Evolutionary conservation across 2,113 vertebrate species (phyloP).

Genomic region (Jaculus jaculus): DNA sequence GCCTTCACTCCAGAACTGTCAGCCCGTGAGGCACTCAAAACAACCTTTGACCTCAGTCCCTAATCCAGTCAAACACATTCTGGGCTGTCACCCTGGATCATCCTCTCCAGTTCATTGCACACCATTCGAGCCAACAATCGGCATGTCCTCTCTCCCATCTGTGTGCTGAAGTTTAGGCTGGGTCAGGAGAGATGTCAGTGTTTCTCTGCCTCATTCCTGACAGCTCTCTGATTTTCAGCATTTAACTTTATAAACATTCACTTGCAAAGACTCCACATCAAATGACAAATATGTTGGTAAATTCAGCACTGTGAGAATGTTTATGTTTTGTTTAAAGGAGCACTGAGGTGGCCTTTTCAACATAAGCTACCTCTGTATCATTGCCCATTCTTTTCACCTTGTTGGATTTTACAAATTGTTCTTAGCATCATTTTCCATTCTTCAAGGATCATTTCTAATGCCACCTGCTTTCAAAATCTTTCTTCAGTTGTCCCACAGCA

Average conservation of each 20-base stretch:
- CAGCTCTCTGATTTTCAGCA: slow-evolving; percentile 66
- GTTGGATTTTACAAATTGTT: slow-evolving; percentile 42
- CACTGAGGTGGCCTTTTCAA: background rate
- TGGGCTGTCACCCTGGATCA: slow-evolving; percentile 43
- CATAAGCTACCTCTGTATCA: background rate
- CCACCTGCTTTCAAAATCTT: slow-evolving; percentile 55
- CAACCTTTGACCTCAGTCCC: slow-evolving; percentile 71
- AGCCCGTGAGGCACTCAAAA: slow-evolving; percentile 4
- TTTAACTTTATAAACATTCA: slow-evolving; percentile 67
- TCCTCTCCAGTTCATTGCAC: slow-evolving; percentile 67
- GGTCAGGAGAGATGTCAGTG: slow-evolving; percentile 74
- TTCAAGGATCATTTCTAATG: slow-evolving; percentile 65
- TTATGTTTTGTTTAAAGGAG: slow-evolving; percentile 40
- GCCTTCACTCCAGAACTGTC: slow-evolving; percentile 64
- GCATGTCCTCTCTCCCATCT: slow-evolving; percentile 63
- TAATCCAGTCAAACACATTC: slow-evolving; percentile 67
- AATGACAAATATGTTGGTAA: slow-evolving; percentile 45
- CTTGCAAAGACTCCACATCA: slow-evolving; percentile 42
- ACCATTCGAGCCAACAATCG: slow-evolving; percentile 1
- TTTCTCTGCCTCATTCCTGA: slow-evolving; percentile 63
- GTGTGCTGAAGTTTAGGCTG: slow-evolving; percentile 63
- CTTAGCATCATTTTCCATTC: slow-evolving; percentile 8
- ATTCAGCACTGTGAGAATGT: background rate
- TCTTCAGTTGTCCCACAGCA: background rate
- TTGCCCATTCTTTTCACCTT: background rate